Base-by-base conservation (phyloP, 2,888 invertebrate species). In the Andrena hattorfiana region DNA sequence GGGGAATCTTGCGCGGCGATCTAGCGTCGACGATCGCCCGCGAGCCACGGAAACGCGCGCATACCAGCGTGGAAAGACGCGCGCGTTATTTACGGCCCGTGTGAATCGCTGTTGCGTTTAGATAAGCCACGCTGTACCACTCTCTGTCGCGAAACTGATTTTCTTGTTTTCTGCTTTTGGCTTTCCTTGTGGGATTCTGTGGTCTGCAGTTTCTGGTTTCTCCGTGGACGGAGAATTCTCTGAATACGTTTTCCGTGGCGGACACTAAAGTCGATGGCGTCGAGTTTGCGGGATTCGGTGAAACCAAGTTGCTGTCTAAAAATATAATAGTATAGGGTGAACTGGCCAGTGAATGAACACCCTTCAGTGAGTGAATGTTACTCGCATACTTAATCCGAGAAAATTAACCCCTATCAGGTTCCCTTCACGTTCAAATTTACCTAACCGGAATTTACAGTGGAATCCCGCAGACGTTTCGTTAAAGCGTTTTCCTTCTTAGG, bases 21-120 rank as follows among this genome's bases (percentile, higher is more conserved):
- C 23, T 26, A 10, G 56, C 56, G 56, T 3, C 56, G 13, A 4
- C 26, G 56, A 23, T 56, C 23, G 23, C 56, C 26, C 26, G 26
- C 75, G 49, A 75, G 56, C 70, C 70, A 54, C 68, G 23, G 56
- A 23, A 72, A 84, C 66, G 71, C 78, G 70, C 54, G 63, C 77
- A 84, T 85, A 85, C 84, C 75, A 67, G 69, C 7, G 32, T 67
- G n/a, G 67, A 63, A 78, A 86, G 79, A 77, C 83, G 80, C 77
- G 85, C 82, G 84, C 71, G 84, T 89, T 92, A 89, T 91, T 92
- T 92, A 91, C 85, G 87, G 82, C 85, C 85, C 78, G 75, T 88
- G 84, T 89, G 89, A 86, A 90, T 90, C 90, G 89, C 80, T 82
- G 79, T 87, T 80, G 89, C 87, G 87, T 86, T 85, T 86, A 90